phyloP scores from a whole-genome alignment of 2,113 vertebrate species.

The Athene cunicularia region DNA sequence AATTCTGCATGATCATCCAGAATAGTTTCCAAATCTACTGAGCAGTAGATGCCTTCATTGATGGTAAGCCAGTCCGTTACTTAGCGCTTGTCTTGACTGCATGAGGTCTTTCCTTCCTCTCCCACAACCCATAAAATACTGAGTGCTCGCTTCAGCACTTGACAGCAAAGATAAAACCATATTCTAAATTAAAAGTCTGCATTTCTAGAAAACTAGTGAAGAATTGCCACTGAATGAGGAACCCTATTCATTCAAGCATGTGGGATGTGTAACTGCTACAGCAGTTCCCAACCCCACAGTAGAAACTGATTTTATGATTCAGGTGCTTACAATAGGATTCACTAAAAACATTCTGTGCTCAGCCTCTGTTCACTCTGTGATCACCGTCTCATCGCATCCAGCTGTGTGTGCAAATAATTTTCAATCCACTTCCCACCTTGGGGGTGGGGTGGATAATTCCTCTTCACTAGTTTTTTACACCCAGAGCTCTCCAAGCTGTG shows the following conservation, averaged over 20 bases:
- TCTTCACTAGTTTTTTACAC: neutral
- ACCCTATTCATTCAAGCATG: neutral
- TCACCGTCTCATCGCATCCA: neutral
- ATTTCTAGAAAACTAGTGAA: neutral
- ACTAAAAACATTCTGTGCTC: neutral
- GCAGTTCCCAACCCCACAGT: neutral
- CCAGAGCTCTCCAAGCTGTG: neutral
- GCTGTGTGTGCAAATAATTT: neutral
- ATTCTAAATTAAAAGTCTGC: neutral
- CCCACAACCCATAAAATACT: neutral
- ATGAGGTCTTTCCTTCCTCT: neutral
- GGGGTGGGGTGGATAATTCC: neutral
- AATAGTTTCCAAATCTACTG: neutral
- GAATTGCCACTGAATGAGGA: neutral
- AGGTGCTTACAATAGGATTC: neutral
- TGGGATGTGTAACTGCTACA: neutral
- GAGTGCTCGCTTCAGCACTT: neutral
- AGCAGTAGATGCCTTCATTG: neutral
- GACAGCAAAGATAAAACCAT: neutral
- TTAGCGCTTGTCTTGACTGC: neutral
- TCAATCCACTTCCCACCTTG: neutral
- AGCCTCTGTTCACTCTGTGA: neutral
- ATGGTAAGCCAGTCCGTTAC: neutral
- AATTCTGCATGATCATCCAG: neutral
- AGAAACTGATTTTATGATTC: neutral